Conservation (phyloP, 2,888 invertebrate species). For the Leucoptera coffeella region DNA sequence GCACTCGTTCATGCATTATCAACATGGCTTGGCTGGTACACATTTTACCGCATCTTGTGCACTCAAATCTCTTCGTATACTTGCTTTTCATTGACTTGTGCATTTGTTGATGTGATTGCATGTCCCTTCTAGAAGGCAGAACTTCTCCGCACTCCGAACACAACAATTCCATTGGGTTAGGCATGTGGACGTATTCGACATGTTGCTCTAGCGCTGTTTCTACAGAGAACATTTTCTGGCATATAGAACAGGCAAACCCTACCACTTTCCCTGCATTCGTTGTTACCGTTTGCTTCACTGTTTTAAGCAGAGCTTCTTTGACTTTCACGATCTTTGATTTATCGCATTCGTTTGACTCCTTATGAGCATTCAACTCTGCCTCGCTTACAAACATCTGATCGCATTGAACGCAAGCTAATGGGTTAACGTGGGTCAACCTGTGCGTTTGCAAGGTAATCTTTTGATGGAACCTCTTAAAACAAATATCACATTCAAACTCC, state of each 20-base stretch:
- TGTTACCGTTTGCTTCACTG: conserved; percentile 33
- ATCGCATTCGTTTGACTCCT: conserved; percentile 19
- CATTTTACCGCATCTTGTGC: conserved; percentile 31
- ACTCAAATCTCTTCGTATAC: conserved; percentile 22
- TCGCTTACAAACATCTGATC: conserved; percentile 24
- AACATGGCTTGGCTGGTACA: conserved; percentile 46
- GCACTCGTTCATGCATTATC: conserved; percentile 43
- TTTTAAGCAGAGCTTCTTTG: conserved; percentile 34
- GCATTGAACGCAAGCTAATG: conserved; percentile 27
- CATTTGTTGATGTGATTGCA: conserved; percentile 19
- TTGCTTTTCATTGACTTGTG: conserved; percentile 17
- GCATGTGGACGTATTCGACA: conserved; percentile 28
- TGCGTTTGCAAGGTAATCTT: conserved; percentile 48
- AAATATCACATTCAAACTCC: conserved; percentile 43
- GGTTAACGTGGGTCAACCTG: conserved; percentile 29
- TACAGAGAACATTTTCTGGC: conserved; percentile 41
- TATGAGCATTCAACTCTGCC: conserved; percentile 15
- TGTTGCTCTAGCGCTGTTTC: conserved; percentile 37
- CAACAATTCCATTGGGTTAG: conserved; percentile 21
- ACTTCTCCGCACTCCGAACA: conserved; percentile 37
- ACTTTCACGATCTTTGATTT: conserved; percentile 24
- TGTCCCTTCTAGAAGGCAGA: conserved; percentile 21
- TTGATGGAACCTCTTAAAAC: conserved; percentile 36
- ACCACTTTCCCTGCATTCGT: conserved; percentile 30
- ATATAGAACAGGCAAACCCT: conserved; percentile 36